Conservation (phyloP, 2,113 vertebrate genomes). For the Pipra filicauda region DNA sequence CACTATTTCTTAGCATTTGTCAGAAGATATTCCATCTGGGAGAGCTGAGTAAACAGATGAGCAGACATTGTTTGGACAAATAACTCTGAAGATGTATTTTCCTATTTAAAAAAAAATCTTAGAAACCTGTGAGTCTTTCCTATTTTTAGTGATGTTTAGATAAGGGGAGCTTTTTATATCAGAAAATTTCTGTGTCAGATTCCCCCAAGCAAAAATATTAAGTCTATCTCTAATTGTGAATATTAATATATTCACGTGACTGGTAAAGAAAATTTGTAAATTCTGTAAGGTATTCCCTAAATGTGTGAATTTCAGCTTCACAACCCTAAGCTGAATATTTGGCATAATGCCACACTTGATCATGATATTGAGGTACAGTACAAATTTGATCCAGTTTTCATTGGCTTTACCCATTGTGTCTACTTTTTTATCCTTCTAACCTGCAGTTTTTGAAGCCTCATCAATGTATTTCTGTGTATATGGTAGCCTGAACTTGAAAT, state of each 20-base stretch:
- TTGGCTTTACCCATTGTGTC: neutral
- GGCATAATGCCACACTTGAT: neutral
- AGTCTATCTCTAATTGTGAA: neutral
- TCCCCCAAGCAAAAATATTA: neutral
- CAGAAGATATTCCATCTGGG: neutral
- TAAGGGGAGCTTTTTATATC: neutral
- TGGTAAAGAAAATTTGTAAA: neutral
- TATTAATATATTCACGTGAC: neutral
- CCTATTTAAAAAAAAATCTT: neutral
- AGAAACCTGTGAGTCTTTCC: neutral
- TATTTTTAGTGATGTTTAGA: neutral
- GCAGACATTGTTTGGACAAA: neutral
- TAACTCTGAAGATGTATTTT: neutral
- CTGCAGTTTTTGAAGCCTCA: neutral
- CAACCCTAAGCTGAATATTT: fast-evolving
- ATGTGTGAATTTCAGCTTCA: neutral
- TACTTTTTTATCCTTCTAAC: neutral
- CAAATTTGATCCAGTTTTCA: neutral
- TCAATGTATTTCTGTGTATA: neutral
- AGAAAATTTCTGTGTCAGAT: neutral
- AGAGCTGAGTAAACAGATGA: neutral
- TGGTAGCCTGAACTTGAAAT: neutral
- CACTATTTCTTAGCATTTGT: neutral
- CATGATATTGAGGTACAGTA: neutral
- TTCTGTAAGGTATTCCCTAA: neutral